Conservation (phyloP, 1,140 invertebrate species). For the Myzus persicae region DNA sequence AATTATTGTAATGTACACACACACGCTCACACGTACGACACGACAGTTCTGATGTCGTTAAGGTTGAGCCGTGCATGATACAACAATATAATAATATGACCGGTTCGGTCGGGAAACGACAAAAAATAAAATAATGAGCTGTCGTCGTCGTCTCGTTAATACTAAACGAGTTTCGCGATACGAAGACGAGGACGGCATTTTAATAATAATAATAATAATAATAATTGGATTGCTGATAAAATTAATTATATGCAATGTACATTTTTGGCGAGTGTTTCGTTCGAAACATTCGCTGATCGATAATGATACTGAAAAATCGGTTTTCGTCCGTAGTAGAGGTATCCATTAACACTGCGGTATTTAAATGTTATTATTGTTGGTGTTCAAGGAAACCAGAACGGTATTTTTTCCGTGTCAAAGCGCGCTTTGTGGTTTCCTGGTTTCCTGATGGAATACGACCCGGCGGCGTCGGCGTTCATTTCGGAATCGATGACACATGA, state of each 20-base stretch:
- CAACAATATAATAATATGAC: slow-evolving; percentile 13
- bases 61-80: not conserved
- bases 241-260: slow-evolving; percentile 10
- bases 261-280: not conserved
- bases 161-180: not conserved
- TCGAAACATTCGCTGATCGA: not conserved
- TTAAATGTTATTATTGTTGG: not conserved
- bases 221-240: slow-evolving; percentile 12
- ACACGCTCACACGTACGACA: not conserved
- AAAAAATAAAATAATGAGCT: not conserved
- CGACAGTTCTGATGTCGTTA: not conserved
- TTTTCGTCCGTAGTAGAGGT: not conserved
- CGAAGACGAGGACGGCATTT: not conserved
- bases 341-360: not conserved
- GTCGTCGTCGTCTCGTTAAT: not conserved
- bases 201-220: not conserved
- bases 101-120: not conserved
- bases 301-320: not conserved
- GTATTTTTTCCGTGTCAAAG: slow-evolving; percentile 15
- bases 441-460: not conserved
- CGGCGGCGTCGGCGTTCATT: not conserved
- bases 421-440: slow-evolving; percentile 5
- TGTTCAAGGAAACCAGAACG: slow-evolving; percentile 6
- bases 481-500: not conserved
- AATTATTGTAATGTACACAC: not conserved